These are phyloP conservation scores for Aphidoletes aphidimyza DNA, from an alignment of 2,888 invertebrate genomes.

Conservation along the genomic window DNA sequence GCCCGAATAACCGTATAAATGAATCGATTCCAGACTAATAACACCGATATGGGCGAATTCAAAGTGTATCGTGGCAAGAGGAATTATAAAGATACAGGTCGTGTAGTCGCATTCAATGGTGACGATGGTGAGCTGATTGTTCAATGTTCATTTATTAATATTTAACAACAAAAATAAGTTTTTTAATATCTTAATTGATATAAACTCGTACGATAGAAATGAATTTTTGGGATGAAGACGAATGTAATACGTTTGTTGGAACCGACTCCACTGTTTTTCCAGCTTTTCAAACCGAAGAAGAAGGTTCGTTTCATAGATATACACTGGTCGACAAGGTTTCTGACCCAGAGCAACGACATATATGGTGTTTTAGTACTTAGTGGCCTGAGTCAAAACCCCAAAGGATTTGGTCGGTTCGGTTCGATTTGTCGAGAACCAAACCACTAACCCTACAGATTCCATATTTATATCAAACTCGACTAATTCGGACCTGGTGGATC, in stretches of 20 bases:
- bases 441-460: no score
- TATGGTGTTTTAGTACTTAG: no score
- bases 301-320: conserved; percentile 67
- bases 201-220: conserved; percentile 65
- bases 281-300: conserved; percentile 75
- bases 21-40: conserved; percentile 74
- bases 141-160: no score
- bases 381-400: no score
- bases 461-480: no score
- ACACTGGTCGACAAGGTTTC: not conserved
- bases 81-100: conserved; percentile 78
- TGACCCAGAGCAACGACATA: no score
- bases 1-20: no score
- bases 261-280: conserved; percentile 91
- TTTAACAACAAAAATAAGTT: no score
- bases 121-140: conserved; percentile 65
- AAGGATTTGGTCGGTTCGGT: no score
- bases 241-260: conserved; percentile 81
- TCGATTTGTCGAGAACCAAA: no score
- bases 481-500: no score
- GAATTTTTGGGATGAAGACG: conserved; percentile 74
- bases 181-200: no score
- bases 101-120: conserved; percentile 76
- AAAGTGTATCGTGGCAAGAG: conserved; percentile 81
- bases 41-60: conserved; percentile 73